A percentile compares a stretch with the other conserved stretches of the same genome.
Evolutionary conservation across 2,888 invertebrate species (phyloP).

Genomic region (Mellilla xanthometata): DNA sequence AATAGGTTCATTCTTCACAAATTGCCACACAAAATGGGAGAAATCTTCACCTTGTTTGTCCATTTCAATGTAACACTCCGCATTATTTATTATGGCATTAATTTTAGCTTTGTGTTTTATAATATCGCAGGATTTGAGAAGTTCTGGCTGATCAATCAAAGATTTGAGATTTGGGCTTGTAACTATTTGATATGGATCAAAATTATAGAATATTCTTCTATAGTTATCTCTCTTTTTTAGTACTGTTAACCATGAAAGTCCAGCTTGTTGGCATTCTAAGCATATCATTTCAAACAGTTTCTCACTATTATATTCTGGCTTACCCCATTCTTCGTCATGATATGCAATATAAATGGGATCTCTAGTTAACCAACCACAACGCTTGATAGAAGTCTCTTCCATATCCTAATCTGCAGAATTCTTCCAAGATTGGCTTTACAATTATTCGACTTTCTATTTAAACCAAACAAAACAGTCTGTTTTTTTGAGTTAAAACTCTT

Average conservation of each 20-base stretch:
- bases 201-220: constrained; percentile 49
- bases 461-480: too few species aligned
- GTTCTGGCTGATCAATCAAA: not conserved
- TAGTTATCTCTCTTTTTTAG: constrained; percentile 65
- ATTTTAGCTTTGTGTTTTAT: constrained; percentile 45
- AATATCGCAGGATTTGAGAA: not conserved
- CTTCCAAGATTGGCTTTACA: too few species aligned
- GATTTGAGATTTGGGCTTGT: not conserved
- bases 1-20: constrained; percentile 54
- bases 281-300: constrained; percentile 68
- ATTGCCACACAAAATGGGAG: constrained; percentile 61
- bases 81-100: constrained; percentile 60
- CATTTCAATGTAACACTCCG: constrained; percentile 58
- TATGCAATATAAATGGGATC: constrained; percentile 62
- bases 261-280: constrained; percentile 73
- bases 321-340: constrained; percentile 72
- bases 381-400: not conserved
- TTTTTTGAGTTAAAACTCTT: too few species aligned
- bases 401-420: too few species aligned
- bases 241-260: constrained; percentile 68
- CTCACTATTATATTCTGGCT: constrained; percentile 48
- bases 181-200: constrained; percentile 43
- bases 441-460: too few species aligned
- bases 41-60: constrained; percentile 53
- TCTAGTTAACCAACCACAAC: constrained; percentile 61